A percentile compares a stretch with the other conserved stretches of the same genome.
phyloP scores from a whole-genome alignment of 2,113 vertebrate species.

The Lagopus leucura region DNA sequence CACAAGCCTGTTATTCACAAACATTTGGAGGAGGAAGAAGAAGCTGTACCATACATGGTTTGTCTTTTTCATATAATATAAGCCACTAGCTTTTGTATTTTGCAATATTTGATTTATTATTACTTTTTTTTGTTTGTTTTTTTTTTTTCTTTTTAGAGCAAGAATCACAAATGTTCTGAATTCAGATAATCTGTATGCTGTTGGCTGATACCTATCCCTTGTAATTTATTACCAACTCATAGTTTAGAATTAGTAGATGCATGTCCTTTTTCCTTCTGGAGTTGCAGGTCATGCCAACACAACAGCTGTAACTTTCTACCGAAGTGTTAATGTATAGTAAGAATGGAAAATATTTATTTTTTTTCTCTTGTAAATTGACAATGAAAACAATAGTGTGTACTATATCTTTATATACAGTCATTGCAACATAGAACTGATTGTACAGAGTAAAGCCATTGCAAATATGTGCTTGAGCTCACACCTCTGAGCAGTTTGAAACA shows the following conservation, averaged over 20 bases:
- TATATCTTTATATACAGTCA: slow-evolving; percentile 67
- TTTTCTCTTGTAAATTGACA: slow-evolving; percentile 72
- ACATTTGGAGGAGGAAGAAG: neutral
- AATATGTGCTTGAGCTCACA: slow-evolving; percentile 45
- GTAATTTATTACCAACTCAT: slow-evolving; percentile 77
- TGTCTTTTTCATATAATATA: slow-evolving; percentile 43
- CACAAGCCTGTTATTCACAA: slow-evolving; percentile 1
- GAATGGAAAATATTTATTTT: slow-evolving; percentile 77
- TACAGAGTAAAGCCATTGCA: slow-evolving; percentile 62
- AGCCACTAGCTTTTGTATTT: slow-evolving; percentile 41
- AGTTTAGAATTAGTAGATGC: slow-evolving; percentile 58
- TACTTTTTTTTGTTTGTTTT: too few species aligned
- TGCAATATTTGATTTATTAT: neutral
- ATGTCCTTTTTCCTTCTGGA: slow-evolving; percentile 56
- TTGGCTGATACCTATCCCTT: slow-evolving; percentile 66
- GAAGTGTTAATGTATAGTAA: slow-evolving; percentile 77
- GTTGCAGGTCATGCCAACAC: slow-evolving; percentile 59
- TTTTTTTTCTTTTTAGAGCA: neutral
- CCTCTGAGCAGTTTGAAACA: slow-evolving; percentile 43
- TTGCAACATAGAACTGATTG: slow-evolving; percentile 49
- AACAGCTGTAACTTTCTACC: slow-evolving; percentile 75
- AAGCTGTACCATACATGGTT: slow-evolving; percentile 22
- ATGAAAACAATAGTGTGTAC: slow-evolving; percentile 64
- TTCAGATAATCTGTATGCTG: slow-evolving; percentile 61
- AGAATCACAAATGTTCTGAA: slow-evolving; percentile 58